Evolutionary conservation across 2,888 invertebrate species (phyloP).

Genomic region (Chrysina gloriosa): DNA sequence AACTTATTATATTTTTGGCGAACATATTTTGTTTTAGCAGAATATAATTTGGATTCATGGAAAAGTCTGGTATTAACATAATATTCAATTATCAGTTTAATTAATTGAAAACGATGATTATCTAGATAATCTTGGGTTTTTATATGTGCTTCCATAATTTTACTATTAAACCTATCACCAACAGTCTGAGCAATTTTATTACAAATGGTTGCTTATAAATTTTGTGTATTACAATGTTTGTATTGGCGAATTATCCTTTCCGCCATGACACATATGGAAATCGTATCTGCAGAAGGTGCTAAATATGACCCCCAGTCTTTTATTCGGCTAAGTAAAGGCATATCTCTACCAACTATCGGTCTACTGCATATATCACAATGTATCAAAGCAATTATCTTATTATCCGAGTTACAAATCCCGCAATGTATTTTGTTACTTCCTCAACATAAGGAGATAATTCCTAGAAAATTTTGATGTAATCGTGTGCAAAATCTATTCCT

Average conservation of each 20-base stretch:
- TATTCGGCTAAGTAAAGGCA: neutral
- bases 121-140: neutral
- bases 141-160: neutral
- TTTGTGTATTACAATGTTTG: neutral
- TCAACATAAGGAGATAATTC: neutral
- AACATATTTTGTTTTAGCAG: neutral
- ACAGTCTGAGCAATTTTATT: slow-evolving; percentile 4
- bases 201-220: neutral
- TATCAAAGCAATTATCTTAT: neutral
- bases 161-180: neutral
- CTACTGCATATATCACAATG: neutral
- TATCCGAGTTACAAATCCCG: neutral
- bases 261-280: slow-evolving; percentile 1
- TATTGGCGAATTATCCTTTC: neutral
- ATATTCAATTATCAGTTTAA: too few relatives aligned
- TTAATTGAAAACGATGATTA: neutral
- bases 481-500: neutral
- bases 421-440: slow-evolving; percentile 2
- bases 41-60: neutral
- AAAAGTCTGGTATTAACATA: too few relatives aligned
- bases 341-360: neutral
- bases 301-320: slow-evolving; percentile 1
- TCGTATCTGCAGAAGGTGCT: neutral
- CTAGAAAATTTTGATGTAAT: neutral
- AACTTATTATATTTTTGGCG: neutral